Base-by-base conservation (phyloP, 2,113 vertebrate genomes). In the Takifugu flavidus region DNA sequence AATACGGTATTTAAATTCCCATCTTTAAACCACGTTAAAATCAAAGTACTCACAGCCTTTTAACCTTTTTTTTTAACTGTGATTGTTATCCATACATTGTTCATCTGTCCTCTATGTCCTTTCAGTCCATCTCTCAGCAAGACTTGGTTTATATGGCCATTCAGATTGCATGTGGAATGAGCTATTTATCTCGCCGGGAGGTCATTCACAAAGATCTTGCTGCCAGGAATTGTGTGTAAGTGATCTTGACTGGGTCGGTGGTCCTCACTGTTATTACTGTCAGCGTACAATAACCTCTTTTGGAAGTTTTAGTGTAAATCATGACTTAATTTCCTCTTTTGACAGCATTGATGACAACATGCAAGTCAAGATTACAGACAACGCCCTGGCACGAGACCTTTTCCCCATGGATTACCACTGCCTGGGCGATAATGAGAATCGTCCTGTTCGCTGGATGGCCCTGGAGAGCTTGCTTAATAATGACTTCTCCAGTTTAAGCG, bases 381-480 rank as follows among this genome's bases (percentile, higher is more conserved):
- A 98, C 2, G 97, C 97, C 2, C 92, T 99, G 3, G 92, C 97
- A n/a, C 90, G 96, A 79, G 97, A 99, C 82, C 92, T 99, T 0
- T 99, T 99, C 83, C 96, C 97, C 43, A 99, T 98, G 96, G 97
- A 99, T 82, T 99, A 99, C 86, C 97, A 99, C 82, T 99, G 97
- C 82, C 91, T 99, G 51, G 97, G 97, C 60, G 97, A 99, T 77
- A 99, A 99, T 4, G 97, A 98, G 82, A 99, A 99, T 86, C 88
- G 96, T 13, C 95, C 96, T 0, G 97, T 99, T 20, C 94, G 97
- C 49, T 99, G 97, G 97, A 99, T 99, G 97, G 95, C 97, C 59
- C 93, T 99, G 47, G 97, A 99, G 73, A 98, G 96, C 76, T 86
- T 99, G 78, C 94, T 99, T 39, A 95, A 99, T 89, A 96, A 97